A percentile compares a stretch with the other conserved stretches of the same genome.
These are phyloP conservation scores for Mormyrus proboscirostris DNA, from an alignment of 2,797 vertebrate species.

Conservation along the genomic window DNA sequence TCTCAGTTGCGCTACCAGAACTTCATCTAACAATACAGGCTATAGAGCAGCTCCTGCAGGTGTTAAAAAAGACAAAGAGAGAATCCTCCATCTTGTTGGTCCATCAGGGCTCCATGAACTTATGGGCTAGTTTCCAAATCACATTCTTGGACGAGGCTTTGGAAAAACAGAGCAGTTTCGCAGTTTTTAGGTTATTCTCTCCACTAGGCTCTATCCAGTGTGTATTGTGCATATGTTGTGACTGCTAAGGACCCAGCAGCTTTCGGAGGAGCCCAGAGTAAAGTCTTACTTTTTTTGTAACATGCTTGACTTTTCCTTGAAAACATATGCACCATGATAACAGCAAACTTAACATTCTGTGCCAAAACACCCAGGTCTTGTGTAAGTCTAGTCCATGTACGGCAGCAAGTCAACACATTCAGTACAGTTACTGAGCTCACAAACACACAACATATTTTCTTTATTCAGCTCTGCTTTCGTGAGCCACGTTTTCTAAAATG, in stretches of 20 bases:
- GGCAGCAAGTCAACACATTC: neutral
- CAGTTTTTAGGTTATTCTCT: neutral
- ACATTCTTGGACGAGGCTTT: conserved; percentile 11
- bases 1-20: neutral
- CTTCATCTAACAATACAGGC: neutral
- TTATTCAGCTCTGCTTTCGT: neutral
- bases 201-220: neutral
- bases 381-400: neutral
- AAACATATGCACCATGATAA: neutral
- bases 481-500: neutral
- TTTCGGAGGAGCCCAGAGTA: neutral
- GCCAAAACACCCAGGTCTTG: neutral
- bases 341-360: neutral
- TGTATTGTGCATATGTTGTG: neutral
- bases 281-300: neutral
- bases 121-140: conserved; percentile 19
- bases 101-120: conserved; percentile 15
- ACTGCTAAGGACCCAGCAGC: neutral
- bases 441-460: neutral
- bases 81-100: neutral
- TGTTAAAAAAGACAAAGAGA: neutral
- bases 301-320: neutral
- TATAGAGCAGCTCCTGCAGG: neutral
- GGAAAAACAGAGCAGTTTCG: conserved; percentile 16
- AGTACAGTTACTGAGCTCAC: neutral